phyloP scores from a whole-genome alignment of 2,888 invertebrate genomes.

The Epinotia nisella region DNA sequence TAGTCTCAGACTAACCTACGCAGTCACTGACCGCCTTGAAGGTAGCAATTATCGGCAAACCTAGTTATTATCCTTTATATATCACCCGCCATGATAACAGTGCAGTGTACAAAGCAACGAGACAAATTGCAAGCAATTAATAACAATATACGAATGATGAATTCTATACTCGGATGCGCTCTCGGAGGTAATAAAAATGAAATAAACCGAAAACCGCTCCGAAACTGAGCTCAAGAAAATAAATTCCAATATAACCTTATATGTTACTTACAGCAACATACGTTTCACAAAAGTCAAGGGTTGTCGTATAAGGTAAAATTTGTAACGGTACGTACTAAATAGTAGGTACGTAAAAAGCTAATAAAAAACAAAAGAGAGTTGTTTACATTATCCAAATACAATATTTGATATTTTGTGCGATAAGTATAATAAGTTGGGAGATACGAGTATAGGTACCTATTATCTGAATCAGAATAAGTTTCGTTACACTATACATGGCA shows the following conservation, averaged over 20 bases:
- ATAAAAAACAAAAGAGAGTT: neutral
- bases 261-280: slow-evolving; percentile 24
- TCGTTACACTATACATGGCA: no score
- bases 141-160: slow-evolving; percentile 29
- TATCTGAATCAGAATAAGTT: no score
- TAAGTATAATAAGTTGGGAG: no score
- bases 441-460: no score
- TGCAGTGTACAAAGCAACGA: slow-evolving; percentile 8
- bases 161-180: slow-evolving; percentile 8
- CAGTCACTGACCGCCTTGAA: slow-evolving; percentile 41
- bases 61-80: slow-evolving; percentile 44
- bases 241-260: slow-evolving; percentile 32
- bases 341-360: neutral
- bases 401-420: no score
- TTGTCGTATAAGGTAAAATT: slow-evolving; percentile 12
- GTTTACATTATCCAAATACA: neutral
- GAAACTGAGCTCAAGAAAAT: slow-evolving; percentile 28
- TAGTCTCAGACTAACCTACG: neutral
- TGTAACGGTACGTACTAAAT: neutral
- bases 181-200: slow-evolving; percentile 35
- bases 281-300: slow-evolving; percentile 45
- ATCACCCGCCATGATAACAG: slow-evolving; percentile 41
- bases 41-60: slow-evolving; percentile 42
- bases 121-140: slow-evolving; percentile 31
- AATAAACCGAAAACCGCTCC: slow-evolving; percentile 24